These are phyloP conservation scores for Ctenopoma kingsleyae DNA, from an alignment of 2,797 vertebrate species.

Conservation along the genomic window DNA sequence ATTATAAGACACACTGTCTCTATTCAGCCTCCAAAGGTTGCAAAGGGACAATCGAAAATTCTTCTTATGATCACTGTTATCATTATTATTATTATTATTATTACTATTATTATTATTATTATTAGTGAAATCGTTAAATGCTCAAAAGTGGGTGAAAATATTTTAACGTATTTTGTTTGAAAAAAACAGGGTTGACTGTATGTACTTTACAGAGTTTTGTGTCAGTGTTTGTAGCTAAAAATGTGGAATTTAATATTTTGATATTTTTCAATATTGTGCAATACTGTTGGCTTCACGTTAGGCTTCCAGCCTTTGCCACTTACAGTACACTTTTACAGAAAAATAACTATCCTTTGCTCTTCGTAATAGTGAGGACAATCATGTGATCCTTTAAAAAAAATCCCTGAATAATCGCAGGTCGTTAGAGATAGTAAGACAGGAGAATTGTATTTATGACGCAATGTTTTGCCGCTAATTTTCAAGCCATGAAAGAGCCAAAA, in stretches of 20 bases:
- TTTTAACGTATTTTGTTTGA: constrained; percentile 57
- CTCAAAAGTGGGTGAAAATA: constrained; percentile 41
- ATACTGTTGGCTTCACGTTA: constrained; percentile 65
- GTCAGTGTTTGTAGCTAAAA: constrained; percentile 70
- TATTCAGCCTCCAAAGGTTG: constrained; percentile 9
- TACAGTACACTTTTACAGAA: constrained; percentile 39
- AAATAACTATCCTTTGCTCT: neutral
- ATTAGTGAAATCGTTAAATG: constrained; percentile 23
- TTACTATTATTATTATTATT: constrained; percentile 23
- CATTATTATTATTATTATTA: constrained; percentile 29
- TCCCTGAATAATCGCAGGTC: constrained; percentile 43
- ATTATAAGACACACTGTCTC: constrained; percentile 6
- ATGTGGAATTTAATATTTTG: constrained; percentile 73
- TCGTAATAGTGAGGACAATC: constrained; percentile 69
- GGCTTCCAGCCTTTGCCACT: constrained; percentile 30
- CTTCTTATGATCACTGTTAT: constrained; percentile 22
- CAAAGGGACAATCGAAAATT: constrained; percentile 8
- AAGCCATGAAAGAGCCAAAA: constrained; percentile 70
- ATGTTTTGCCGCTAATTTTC: constrained; percentile 51
- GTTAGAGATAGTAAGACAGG: constrained; percentile 11
- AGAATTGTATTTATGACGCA: constrained; percentile 34
- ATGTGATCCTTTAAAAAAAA: constrained; percentile 50
- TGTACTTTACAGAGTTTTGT: constrained; percentile 69
- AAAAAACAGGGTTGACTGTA: constrained; percentile 53
- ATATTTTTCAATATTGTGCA: constrained; percentile 77